A percentile compares a stretch with the other conserved stretches of the same genome.
Conservation (phyloP, 2,113 vertebrate species). For the Pelecanoides urinatrix region DNA sequence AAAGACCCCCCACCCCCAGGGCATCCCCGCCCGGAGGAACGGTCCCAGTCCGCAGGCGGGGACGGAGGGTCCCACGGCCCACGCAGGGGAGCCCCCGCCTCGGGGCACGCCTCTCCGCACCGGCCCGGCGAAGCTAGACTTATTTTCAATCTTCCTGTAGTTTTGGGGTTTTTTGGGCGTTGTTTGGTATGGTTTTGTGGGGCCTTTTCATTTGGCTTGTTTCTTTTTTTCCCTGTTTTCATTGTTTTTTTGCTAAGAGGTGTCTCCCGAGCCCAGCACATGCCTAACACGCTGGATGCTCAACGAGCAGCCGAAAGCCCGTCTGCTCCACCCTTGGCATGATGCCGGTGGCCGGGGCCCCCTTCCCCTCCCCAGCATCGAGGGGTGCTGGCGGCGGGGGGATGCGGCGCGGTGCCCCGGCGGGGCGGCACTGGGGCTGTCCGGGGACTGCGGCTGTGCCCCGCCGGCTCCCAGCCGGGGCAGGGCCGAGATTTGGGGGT, state of each 20-base stretch:
- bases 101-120: not conserved
- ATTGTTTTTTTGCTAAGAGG: not conserved
- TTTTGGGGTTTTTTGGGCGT: not conserved
- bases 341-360: not conserved
- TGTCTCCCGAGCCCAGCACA: not conserved
- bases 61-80: not conserved
- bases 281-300: not conserved
- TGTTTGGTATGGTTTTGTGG: not conserved
- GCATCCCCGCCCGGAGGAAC: not conserved
- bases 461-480: not conserved
- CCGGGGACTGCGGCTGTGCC: not conserved
- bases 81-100: too few relatives aligned
- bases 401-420: too few relatives aligned
- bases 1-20: accelerated
- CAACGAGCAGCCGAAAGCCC: not conserved
- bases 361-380: not conserved
- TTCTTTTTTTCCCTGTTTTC: not conserved
- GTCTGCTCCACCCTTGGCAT: too few relatives aligned
- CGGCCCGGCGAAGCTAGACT: not conserved
- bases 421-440: too few relatives aligned
- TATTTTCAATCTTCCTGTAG: not conserved
- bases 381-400: not conserved
- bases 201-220: not conserved
- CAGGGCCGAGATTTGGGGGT: not conserved
- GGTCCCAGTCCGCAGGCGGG: not conserved